A percentile compares a stretch with the other conserved stretches of the same genome.
Conservation (phyloP, 1,140 invertebrate genomes). For the Liolophura sinensis region DNA sequence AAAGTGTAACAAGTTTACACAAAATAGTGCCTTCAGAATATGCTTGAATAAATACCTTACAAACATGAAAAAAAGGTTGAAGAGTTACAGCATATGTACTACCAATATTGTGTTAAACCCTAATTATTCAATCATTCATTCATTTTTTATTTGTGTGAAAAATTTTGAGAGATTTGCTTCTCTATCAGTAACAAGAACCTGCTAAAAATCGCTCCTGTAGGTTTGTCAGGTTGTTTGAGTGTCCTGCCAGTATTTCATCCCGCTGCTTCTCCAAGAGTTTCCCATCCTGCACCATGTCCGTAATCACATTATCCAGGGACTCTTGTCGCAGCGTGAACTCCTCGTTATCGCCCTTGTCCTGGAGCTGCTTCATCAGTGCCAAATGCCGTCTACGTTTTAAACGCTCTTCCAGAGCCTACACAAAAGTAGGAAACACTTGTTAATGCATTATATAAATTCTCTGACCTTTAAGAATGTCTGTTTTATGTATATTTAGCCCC, state of each 20-base stretch:
- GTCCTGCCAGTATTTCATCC: slow-evolving; percentile 40
- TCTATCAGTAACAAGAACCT: slow-evolving; percentile 17
- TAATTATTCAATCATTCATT: too few species aligned
- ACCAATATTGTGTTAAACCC: too few species aligned
- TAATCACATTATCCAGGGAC: slow-evolving; percentile 25
- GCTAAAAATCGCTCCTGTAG: slow-evolving; percentile 22
- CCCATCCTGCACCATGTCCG: slow-evolving; percentile 29
- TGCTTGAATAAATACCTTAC: too few species aligned
- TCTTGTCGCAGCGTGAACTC: slow-evolving; percentile 22
- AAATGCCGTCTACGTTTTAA: slow-evolving; percentile 37
- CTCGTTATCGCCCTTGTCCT: slow-evolving; percentile 31
- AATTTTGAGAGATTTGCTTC: too few species aligned
- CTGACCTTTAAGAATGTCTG: too few species aligned
- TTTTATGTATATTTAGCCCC: too few species aligned
- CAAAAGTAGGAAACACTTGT: too few species aligned
- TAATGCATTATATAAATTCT: neutral
- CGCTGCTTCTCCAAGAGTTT: slow-evolving; percentile 39
- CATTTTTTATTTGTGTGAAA: too few species aligned
- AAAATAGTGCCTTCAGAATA: too few species aligned
- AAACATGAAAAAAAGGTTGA: too few species aligned
- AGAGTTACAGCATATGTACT: too few species aligned
- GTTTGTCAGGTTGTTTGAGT: slow-evolving; percentile 27
- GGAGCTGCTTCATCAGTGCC: slow-evolving; percentile 32
- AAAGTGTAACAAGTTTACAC: too few species aligned
- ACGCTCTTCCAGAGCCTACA: slow-evolving; percentile 43